Evolutionary conservation across 92 coral and sea anemone species (phyloP), one percentile per base, ranked within the genome.

Genomic region (Plumapathes pennacea): DNA sequence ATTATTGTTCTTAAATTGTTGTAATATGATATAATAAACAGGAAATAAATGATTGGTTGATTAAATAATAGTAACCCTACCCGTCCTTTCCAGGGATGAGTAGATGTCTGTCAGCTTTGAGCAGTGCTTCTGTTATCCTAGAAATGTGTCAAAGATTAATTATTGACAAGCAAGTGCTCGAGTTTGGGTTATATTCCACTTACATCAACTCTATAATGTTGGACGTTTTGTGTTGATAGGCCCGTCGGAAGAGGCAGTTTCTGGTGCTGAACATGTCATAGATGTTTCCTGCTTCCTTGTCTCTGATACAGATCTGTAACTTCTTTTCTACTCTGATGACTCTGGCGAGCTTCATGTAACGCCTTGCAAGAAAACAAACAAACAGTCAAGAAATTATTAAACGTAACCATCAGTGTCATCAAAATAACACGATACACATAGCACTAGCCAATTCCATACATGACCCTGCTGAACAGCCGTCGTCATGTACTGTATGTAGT

Each of bases 211-310:
- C 94, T 46, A 92, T 84, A 25, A 83, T 70, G 32, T 85, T 89
- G n/a, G 90, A 82, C 1, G 98, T 92, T 55, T 92, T 92, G 62
- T 92, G 98, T 39, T 92, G 96, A 57, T 88, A 92, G 5, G 95
- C 98, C 3, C 96, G 74, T 53, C 82, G 67, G 58, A 76, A 83
- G 7, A 92, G 82, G 37, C 86, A 83, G 50, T 77, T 67, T 24
- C 98, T 62, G 0, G 98, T 88, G 62, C 88, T 89, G 54, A 92
- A 92, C 85, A 88, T 78, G 34, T 84, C 98, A 50, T 92, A 92
- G 32, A 92, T 74, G n/a, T 88, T 88, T 31, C 77, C 86, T 6
- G 82, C 98, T 42, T 92, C 98, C 39, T 92, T 92, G 52, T 92
- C 98, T 1, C 98, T 84, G 5, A 92, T 71, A 64, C 98, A 92